Conservation (phyloP, 2,113 vertebrate genomes). For the Zosterops pallidus region DNA sequence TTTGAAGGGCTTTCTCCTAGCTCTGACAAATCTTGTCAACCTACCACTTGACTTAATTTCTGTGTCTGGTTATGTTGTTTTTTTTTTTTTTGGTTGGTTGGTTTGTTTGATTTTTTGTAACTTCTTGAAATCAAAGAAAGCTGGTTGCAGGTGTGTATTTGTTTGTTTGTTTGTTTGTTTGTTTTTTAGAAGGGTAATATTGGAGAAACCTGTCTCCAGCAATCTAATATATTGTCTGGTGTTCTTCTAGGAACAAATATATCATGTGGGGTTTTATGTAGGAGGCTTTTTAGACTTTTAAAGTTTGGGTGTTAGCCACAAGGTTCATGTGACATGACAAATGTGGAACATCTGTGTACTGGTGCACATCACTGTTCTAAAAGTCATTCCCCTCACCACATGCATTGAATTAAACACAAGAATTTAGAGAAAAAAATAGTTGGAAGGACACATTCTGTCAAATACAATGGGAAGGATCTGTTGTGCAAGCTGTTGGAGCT, state of each 20-base stretch:
- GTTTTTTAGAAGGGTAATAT: neutral
- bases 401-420: slow-evolving; percentile 53
- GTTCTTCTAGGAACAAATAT: slow-evolving; percentile 49
- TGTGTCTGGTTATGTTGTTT: neutral
- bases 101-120: neutral
- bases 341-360: slow-evolving; percentile 63
- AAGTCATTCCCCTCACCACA: slow-evolving; percentile 35
- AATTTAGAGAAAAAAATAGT: slow-evolving; percentile 31
- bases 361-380: slow-evolving; percentile 18
- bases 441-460: slow-evolving; percentile 18
- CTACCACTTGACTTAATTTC: neutral
- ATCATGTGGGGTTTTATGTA: slow-evolving; percentile 48
- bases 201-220: neutral
- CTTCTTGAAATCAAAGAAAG: neutral
- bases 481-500: neutral
- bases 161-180: neutral
- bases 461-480: neutral
- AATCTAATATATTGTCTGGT: neutral
- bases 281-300: slow-evolving; percentile 31
- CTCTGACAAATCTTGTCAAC: neutral
- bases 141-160: neutral
- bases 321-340: slow-evolving; percentile 42
- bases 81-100: neutral
- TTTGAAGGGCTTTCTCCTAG: neutral
- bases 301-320: slow-evolving; percentile 31